Percentiles rank a stretch among this genome's conserved stretches.
phyloP scores from a whole-genome alignment of 2,888 invertebrate species.

The Mesorhabditis spiculigera region DNA sequence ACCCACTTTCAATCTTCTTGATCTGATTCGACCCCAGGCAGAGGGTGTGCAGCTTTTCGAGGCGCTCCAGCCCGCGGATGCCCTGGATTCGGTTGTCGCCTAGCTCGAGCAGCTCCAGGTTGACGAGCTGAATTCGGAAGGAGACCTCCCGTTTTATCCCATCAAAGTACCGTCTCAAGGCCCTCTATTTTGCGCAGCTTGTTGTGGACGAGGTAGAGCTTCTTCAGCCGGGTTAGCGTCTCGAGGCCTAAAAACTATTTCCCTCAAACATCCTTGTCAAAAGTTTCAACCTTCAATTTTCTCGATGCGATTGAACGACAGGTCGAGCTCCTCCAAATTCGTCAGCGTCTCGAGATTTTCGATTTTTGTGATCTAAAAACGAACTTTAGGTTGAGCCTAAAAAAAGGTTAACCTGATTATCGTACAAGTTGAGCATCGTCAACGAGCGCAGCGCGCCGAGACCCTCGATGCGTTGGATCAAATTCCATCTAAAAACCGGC shows the following conservation, averaged over 20 bases:
- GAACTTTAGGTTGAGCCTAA: background rate
- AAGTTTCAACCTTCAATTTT: slow-evolving; percentile 58
- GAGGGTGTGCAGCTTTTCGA: slow-evolving; percentile 75
- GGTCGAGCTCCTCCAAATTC: slow-evolving; percentile 85
- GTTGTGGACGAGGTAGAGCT: slow-evolving; percentile 63
- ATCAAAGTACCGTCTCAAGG: slow-evolving; percentile 64
- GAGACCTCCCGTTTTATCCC: background rate
- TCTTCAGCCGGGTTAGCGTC: slow-evolving; percentile 58
- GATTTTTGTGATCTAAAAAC: slow-evolving; percentile 65
- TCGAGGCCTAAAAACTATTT: slow-evolving; percentile 37
- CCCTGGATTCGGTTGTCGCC: slow-evolving; percentile 83
- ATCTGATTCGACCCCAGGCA: slow-evolving; percentile 95
- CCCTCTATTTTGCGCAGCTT: slow-evolving; percentile 62
- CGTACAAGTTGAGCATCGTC: slow-evolving; percentile 86
- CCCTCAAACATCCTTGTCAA: background rate
- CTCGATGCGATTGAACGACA: slow-evolving; percentile 82
- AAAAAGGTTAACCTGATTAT: slow-evolving; percentile 78
- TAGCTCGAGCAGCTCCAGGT: slow-evolving; percentile 79
- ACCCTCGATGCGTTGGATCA: slow-evolving; percentile 91
- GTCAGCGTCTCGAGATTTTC: slow-evolving; percentile 82
- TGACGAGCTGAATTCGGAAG: slow-evolving; percentile 64
- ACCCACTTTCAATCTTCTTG: slow-evolving; percentile 77
- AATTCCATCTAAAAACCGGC: slow-evolving; percentile 79
- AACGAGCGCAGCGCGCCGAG: slow-evolving; percentile 71
- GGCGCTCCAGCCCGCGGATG: slow-evolving; percentile 78